Evolutionary conservation across 2,797 vertebrate genomes (phyloP).

Genomic region (Oophaga sylvatica): DNA sequence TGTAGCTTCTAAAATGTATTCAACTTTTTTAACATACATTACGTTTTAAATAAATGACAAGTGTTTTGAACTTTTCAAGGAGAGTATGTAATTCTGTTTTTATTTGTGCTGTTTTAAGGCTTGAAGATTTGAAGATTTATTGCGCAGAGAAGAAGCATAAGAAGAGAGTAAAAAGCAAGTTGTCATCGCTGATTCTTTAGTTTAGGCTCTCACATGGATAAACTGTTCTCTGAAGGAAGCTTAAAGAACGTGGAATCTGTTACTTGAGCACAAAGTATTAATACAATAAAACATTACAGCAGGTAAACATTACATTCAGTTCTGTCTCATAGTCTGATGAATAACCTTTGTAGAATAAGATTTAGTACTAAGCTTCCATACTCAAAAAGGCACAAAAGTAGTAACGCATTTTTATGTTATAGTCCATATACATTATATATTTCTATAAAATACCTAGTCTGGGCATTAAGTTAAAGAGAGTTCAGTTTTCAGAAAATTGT

Average conservation of each 20-base stretch:
- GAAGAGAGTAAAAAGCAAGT: not conserved
- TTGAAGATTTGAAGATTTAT: not conserved
- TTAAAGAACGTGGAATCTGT: not conserved
- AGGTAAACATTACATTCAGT: not conserved
- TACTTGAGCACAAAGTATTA: slow-evolving; percentile 22
- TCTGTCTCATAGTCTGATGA: not conserved
- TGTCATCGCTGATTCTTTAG: slow-evolving; percentile 1
- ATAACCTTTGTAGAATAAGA: not conserved
- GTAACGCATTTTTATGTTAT: not conserved
- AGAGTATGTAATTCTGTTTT: not conserved
- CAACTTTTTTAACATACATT: no score
- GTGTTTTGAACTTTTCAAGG: not conserved
- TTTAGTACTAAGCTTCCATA: not conserved
- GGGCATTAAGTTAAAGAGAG: not conserved
- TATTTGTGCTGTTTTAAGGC: not conserved
- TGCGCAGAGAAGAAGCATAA: not conserved
- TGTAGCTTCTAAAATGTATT: no score
- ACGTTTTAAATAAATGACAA: not conserved
- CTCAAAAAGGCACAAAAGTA: not conserved
- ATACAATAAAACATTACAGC: slow-evolving; percentile 20
- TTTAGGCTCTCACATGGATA: not conserved
- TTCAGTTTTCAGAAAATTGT: not conserved
- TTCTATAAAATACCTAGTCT: not conserved
- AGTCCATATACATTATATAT: not conserved
- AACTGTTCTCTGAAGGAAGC: slow-evolving; percentile 16